Conservation (phyloP, 1,140 invertebrate genomes). For the Drosophila sturtevanti region DNA sequence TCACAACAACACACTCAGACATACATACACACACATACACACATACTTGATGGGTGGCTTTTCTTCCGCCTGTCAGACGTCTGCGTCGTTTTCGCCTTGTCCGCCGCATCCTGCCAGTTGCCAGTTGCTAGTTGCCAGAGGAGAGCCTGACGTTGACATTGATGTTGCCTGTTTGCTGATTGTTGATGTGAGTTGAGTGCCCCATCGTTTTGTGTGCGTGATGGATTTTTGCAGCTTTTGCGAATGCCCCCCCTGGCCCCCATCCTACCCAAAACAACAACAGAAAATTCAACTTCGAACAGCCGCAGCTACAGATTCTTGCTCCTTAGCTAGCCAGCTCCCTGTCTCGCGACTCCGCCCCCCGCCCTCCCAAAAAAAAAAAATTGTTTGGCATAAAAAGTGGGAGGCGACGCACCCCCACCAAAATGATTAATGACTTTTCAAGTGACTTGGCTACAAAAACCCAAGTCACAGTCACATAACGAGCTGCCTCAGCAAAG, state of each 20-base stretch:
- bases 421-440: constrained; percentile 81
- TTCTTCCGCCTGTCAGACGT: constrained; percentile 63
- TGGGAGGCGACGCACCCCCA: constrained; percentile 4
- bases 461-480: constrained; percentile 57
- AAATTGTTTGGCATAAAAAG: neutral
- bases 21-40: constrained; percentile 1
- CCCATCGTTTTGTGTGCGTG: constrained; percentile 53
- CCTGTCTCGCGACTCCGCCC: constrained; percentile 25
- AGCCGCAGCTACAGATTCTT: constrained; percentile 14
- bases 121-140: neutral
- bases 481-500: constrained; percentile 48
- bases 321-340: neutral
- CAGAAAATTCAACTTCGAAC: constrained; percentile 45
- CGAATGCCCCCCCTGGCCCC: constrained; percentile 15
- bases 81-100: constrained; percentile 47
- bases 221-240: constrained; percentile 65
- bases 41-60: constrained; percentile 51
- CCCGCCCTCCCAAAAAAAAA: neutral
- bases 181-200: constrained; percentile 46
- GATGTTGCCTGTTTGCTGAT: constrained; percentile 67
- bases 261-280: too few relatives aligned
- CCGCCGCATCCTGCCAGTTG: constrained; percentile 38
- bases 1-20: neutral
- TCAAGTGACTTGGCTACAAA: constrained; percentile 77
- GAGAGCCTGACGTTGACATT: constrained; percentile 65